Evolutionary conservation across 1,140 invertebrate genomes (phyloP).

Genomic region (Piezodorus guildinii): DNA sequence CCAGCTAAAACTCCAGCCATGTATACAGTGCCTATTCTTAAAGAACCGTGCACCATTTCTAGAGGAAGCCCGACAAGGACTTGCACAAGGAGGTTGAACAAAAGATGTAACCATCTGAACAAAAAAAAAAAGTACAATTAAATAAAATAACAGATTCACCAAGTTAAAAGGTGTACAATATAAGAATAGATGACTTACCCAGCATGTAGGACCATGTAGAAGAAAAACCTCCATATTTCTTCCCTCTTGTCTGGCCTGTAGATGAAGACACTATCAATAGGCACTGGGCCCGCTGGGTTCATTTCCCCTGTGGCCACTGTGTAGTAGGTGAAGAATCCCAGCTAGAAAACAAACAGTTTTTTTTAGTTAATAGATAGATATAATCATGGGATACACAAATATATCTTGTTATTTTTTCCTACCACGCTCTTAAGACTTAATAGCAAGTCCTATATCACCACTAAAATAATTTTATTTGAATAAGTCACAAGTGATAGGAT

Average conservation of each 20-base stretch:
- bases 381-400: too few relatives aligned
- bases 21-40: slow-evolving; percentile 81
- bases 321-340: slow-evolving; percentile 87
- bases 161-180: neutral
- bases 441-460: too few relatives aligned
- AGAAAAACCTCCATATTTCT: slow-evolving; percentile 86
- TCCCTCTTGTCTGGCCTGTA: slow-evolving; percentile 82
- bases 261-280: slow-evolving; percentile 84
- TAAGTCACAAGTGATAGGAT: too few relatives aligned
- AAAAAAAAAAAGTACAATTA: slow-evolving; percentile 27
- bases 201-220: slow-evolving; percentile 91
- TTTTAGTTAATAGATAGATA: too few relatives aligned
- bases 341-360: slow-evolving; percentile 37
- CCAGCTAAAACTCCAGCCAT: slow-evolving; percentile 87
- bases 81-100: slow-evolving; percentile 90
- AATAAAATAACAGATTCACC: neutral
- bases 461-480: too few relatives aligned
- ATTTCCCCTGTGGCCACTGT: slow-evolving; percentile 67
- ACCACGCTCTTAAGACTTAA: too few relatives aligned
- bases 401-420: too few relatives aligned
- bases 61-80: slow-evolving; percentile 79
- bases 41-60: slow-evolving; percentile 93
- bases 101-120: slow-evolving; percentile 82
- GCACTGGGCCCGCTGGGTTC: slow-evolving; percentile 77
- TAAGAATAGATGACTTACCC: slow-evolving; percentile 47